These are phyloP conservation scores for Gambusia affinis DNA, from an alignment of 2,113 vertebrate species.

Conservation along the genomic window DNA sequence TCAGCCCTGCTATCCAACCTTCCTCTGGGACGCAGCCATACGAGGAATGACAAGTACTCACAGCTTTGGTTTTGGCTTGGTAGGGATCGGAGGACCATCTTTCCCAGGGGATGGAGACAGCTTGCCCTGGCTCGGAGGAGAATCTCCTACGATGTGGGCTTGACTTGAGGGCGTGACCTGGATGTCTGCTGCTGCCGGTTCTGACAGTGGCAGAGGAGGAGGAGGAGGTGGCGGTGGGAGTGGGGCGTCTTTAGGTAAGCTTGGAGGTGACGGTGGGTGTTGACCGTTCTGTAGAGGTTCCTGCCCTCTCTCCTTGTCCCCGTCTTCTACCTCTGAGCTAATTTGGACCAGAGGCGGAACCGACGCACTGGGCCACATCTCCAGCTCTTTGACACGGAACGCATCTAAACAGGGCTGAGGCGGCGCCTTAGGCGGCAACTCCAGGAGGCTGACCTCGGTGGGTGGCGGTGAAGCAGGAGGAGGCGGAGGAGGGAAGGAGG, in stretches of 20 bases:
- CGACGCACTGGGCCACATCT: conserved; percentile 79
- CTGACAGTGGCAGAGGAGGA: conserved; percentile 54
- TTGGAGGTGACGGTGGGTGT: conserved; percentile 51
- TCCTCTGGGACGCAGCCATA: conserved; percentile 14
- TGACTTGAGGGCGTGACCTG: conserved; percentile 38
- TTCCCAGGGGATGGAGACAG: conserved; percentile 82
- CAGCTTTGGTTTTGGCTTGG: conserved; percentile 94
- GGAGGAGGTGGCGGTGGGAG: conserved; percentile 43
- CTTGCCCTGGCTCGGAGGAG: conserved; percentile 53
- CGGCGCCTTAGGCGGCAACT: conserved; percentile 83
- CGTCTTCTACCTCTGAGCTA: conserved; percentile 49
- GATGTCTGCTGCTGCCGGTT: conserved; percentile 1
- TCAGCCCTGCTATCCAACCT: too few species aligned
- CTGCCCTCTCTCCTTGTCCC: conserved; percentile 49
- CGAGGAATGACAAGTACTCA: conserved; percentile 81
- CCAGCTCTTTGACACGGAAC: conserved; percentile 80
- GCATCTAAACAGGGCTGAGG: conserved; percentile 65
- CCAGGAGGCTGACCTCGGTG: conserved; percentile 86
- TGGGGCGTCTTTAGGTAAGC: conserved; percentile 39
- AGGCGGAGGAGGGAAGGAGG: conserved; percentile 80
- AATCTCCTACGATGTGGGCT: conserved; percentile 40
- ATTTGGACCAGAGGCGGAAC: conserved; percentile 76
- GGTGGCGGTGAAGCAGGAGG: conserved; percentile 79
- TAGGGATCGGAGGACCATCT: conserved; percentile 89
- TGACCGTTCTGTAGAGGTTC: conserved; percentile 76